These are phyloP conservation scores for Syngnathoides biaculeatus DNA, from an alignment of 2,113 vertebrate species.

Conservation along the genomic window DNA sequence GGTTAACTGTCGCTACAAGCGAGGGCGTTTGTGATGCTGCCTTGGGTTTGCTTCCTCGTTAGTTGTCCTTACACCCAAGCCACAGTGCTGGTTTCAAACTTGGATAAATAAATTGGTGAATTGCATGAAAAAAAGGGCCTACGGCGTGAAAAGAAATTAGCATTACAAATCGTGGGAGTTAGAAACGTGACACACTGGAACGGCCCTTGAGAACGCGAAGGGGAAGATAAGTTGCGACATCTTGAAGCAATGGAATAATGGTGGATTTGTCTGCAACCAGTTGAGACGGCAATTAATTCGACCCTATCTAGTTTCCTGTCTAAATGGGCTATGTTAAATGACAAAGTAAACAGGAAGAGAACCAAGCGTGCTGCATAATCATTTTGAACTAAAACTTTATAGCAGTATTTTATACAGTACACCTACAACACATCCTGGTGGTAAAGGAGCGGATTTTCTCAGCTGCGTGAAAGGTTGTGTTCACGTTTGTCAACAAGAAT, in stretches of 20 bases:
- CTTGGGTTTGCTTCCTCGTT: not conserved
- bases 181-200: not conserved
- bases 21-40: not conserved
- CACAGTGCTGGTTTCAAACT: not conserved
- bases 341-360: not conserved
- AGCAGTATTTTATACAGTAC: no score
- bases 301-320: not conserved
- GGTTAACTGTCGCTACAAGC: not conserved
- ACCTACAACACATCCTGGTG: not conserved
- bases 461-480: not conserved
- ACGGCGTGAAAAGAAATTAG: not conserved
- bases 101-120: not conserved
- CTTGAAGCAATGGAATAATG: not conserved
- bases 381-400: no score
- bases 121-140: not conserved
- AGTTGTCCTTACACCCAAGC: not conserved
- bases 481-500: no score
- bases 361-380: no score
- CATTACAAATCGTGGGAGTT: not conserved
- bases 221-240: not conserved
- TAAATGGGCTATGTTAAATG: not conserved
- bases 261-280: not conserved
- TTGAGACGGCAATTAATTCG: not conserved
- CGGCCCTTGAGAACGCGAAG: not conserved
- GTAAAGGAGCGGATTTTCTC: not conserved